Percentiles rank a stretch among this genome's conserved stretches.
Conservation (phyloP, 2,113 vertebrate species). For the Phrynocephalus versicolor region DNA sequence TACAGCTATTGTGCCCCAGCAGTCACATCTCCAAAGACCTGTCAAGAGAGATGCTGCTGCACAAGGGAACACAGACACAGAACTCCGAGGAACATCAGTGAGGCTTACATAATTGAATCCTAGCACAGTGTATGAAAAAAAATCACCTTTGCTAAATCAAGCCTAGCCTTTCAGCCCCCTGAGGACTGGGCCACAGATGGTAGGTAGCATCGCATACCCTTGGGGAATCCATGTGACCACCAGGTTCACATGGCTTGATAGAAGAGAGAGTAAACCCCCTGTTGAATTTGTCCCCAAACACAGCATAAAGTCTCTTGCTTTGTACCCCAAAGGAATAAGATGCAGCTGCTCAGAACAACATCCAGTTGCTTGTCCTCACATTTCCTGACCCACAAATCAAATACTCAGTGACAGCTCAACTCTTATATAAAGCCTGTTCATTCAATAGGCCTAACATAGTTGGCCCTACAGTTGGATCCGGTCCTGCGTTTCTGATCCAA, state of each 20-base stretch:
- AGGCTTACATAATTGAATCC: constrained; percentile 35
- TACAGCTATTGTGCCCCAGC: constrained; percentile 42
- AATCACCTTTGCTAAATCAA: constrained; percentile 23
- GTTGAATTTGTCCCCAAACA: not conserved
- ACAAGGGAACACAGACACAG: constrained; percentile 12
- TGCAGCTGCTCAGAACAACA: not conserved
- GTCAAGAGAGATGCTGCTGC: constrained; percentile 18
- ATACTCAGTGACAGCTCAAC: too few species aligned
- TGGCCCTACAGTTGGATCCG: too few species aligned
- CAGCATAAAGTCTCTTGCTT: not conserved
- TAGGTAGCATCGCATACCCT: not conserved
- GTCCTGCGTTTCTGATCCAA: too few species aligned
- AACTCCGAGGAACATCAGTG: constrained; percentile 37
- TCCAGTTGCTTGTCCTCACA: too few species aligned
- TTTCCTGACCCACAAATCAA: too few species aligned
- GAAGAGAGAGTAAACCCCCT: not conserved
- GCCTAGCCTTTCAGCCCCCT: not conserved
- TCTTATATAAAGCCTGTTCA: too few species aligned
- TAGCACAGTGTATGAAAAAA: constrained; percentile 7
- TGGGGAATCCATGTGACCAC: not conserved
- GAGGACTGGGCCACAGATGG: not conserved
- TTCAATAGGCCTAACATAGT: too few species aligned
- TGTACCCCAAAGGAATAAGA: not conserved
- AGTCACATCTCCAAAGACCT: constrained; percentile 35
- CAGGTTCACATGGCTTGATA: constrained; percentile 1